Base-by-base conservation (phyloP, 1,140 invertebrate genomes). In the Carposina sasakii region DNA sequence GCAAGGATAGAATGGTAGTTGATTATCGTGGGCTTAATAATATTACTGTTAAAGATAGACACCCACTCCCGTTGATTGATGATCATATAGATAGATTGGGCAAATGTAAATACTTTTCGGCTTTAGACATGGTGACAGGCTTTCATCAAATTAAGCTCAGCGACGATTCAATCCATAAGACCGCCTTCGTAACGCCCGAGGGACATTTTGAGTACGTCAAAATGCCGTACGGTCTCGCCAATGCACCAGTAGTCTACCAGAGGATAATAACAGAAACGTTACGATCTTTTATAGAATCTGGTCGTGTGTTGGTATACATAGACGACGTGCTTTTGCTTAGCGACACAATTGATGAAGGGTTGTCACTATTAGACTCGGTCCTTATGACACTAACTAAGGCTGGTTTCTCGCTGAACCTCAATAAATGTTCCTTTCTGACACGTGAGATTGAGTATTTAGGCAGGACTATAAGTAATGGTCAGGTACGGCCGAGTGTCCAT, bases 21-120 rank as follows among this genome's bases (percentile, higher is more conserved):
- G n/a, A n/a, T n/a, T n/a, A n/a, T n/a, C n/a, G n/a, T n/a, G n/a
- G n/a, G n/a, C n/a, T n/a, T n/a, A 89, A 89, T 57, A 55, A 57
- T 6, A 60, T 47, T 9, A 40, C 61, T 52, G 62, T 67, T 0
- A 68, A 66, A 52, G 85, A 88, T 40, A 42, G 60, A 16, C 88
- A 75, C 56, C 87, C 88, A 0, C 49, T 90, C 9, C 87, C 86
- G 0, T 24, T 77, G 0, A 86, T 89, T 13, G 81, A 87, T 31
- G 81, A 87, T 28, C 62, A 67, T 5, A 53, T 90, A 6, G 74
- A 85, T 53, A 34, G 63, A 70, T 51, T 70, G 17, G 40, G 54
- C 37, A 61, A 63, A 0, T 65, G 60, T 2, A 50, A 65, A 5
- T 72, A 71, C 42, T 88, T 88, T 46, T 75, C 73, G 3, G 66